Evolutionary conservation across 2,888 invertebrate genomes (phyloP).

Genomic region (Chouioia cunea): DNA sequence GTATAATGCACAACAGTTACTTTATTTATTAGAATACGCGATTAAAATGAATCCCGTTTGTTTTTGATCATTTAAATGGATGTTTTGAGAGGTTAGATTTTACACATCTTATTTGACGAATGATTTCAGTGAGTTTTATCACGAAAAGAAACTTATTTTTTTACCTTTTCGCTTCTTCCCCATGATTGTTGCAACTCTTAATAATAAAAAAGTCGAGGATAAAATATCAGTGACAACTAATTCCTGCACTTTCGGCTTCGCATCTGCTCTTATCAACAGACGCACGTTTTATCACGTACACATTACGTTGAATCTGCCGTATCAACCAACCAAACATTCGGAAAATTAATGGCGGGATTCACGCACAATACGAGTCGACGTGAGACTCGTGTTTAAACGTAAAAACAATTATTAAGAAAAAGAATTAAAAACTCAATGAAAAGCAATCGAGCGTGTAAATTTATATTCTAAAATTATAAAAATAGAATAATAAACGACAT

Average conservation of each 20-base stretch:
- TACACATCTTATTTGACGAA: neutral
- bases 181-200: conserved; percentile 43
- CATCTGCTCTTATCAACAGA: no score
- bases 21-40: neutral
- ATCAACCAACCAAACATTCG: no score
- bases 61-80: conserved; percentile 1
- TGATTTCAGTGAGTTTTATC: neutral
- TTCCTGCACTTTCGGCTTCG: no score
- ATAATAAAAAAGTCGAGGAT: no score
- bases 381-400: neutral
- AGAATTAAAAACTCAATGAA: no score
- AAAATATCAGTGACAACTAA: no score
- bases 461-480: neutral
- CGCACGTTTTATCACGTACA: no score
- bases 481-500: neutral
- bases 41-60: neutral
- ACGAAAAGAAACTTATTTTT: neutral
- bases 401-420: conserved; percentile 20
- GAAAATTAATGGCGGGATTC: no score
- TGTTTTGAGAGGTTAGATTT: conserved; percentile 8
- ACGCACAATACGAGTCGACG: no score
- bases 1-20: no score
- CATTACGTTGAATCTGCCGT: no score
- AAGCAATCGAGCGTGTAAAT: no score
- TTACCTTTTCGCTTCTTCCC: conserved; percentile 49